Conservation (phyloP, 2,797 vertebrate species). For the Onychomys arenicola region DNA sequence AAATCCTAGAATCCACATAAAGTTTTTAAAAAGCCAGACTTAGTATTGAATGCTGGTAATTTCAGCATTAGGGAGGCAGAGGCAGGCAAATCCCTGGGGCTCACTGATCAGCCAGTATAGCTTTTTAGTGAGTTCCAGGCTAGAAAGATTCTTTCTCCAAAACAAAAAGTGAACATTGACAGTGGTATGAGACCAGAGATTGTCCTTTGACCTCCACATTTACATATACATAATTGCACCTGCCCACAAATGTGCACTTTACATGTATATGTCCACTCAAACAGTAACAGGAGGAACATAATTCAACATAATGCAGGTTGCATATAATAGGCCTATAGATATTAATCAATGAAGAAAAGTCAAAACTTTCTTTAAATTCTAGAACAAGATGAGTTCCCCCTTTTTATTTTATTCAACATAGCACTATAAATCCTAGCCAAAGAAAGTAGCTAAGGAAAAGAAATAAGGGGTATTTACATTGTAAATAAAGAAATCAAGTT, state of each 20-base stretch:
- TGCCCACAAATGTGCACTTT: not conserved
- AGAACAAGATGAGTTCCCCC: not conserved
- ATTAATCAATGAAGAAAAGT: not conserved
- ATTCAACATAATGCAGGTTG: not conserved
- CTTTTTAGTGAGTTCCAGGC: not conserved
- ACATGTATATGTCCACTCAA: not conserved
- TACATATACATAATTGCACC: not conserved
- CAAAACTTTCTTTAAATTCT: not conserved
- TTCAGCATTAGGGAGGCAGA: no score
- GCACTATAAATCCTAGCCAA: not conserved
- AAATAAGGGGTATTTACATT: not conserved
- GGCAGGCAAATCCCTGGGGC: not conserved
- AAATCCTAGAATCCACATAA: not conserved
- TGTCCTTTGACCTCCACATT: not conserved
- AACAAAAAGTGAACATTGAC: not conserved
- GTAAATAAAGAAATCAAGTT: not conserved
- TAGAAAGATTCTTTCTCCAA: not conserved
- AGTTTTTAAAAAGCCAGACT: not conserved
- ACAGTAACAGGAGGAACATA: not conserved
- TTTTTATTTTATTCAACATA: not conserved
- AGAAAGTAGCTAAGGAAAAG: not conserved
- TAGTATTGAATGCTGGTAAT: not conserved
- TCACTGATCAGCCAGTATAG: not conserved
- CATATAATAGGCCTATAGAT: not conserved
- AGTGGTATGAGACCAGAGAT: not conserved